A percentile compares a stretch with the other conserved stretches of the same genome.
Evolutionary conservation across 2,888 invertebrate genomes (phyloP).

Genomic region (Loripinus fragilis): DNA sequence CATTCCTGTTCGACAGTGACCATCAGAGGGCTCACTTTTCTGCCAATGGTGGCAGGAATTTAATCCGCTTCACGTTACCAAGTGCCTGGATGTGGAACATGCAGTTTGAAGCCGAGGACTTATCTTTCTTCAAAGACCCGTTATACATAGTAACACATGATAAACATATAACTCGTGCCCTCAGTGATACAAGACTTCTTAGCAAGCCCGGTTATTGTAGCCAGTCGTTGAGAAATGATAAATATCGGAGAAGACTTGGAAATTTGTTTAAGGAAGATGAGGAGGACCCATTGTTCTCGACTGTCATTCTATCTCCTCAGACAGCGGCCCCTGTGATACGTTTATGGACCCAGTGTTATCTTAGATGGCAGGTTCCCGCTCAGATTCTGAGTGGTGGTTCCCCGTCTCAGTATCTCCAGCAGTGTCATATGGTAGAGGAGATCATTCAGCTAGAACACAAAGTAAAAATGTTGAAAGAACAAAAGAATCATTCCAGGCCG

Average conservation of each 20-base stretch:
- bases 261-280: constrained; percentile 37
- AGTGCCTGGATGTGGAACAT: constrained; percentile 95
- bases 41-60: constrained; percentile 59
- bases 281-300: constrained; percentile 32
- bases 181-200: constrained; percentile 43
- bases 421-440: constrained; percentile 83
- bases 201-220: constrained; percentile 33
- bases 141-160: constrained; percentile 85
- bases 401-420: constrained; percentile 82
- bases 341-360: constrained; percentile 95
- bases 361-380: constrained; percentile 93
- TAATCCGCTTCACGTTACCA: constrained; percentile 64
- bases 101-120: constrained; percentile 92
- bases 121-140: constrained; percentile 93
- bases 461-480: constrained; percentile 59
- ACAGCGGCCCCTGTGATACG: constrained; percentile 82
- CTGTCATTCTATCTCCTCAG: constrained; percentile 60
- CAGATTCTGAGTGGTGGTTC: constrained; percentile 90
- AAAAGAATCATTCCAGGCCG: constrained; percentile 57
- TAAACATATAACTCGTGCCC: constrained; percentile 45
- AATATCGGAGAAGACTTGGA: constrained; percentile 2
- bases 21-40: constrained; percentile 89
- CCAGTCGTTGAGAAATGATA: constrained; percentile 44
- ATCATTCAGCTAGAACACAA: constrained; percentile 80
- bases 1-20: constrained; percentile 95